These are phyloP conservation scores for Cottus gobio DNA, from an alignment of 2,113 vertebrate genomes.

Conservation along the genomic window DNA sequence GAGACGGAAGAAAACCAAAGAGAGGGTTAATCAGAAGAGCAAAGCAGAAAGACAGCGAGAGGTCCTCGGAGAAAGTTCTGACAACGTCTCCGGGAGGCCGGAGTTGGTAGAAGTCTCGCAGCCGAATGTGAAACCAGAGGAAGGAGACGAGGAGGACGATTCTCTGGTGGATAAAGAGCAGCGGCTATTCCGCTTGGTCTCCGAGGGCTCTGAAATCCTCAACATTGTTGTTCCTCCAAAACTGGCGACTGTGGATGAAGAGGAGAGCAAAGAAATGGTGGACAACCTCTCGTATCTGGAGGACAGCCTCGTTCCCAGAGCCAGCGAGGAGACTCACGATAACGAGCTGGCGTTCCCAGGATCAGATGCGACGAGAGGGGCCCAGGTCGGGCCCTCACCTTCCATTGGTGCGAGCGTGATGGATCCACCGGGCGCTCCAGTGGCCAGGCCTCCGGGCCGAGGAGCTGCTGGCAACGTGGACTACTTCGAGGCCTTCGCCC, in stretches of 20 bases:
- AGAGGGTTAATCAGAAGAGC: conserved; percentile 66
- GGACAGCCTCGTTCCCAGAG: conserved; percentile 80
- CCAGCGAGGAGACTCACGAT: conserved; percentile 44
- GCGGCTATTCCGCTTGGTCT: conserved; percentile 89
- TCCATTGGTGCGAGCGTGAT: neutral
- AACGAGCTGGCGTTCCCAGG: conserved; percentile 23
- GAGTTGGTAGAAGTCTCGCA: conserved; percentile 78
- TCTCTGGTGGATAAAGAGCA: conserved; percentile 80
- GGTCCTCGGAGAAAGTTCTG: conserved; percentile 41
- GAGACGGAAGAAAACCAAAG: conserved; percentile 79
- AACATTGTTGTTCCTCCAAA: conserved; percentile 90
- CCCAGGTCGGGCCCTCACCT: neutral
- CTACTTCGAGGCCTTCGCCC: conserved; percentile 92
- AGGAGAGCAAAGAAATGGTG: conserved; percentile 88
- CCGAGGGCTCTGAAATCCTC: conserved; percentile 93
- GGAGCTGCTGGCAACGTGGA: conserved; percentile 79
- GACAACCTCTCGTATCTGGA: conserved; percentile 91
- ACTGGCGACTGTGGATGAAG: conserved; percentile 88
- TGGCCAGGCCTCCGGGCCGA: conserved; percentile 45
- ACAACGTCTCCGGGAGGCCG: conserved; percentile 63
- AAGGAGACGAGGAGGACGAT: conserved; percentile 48
- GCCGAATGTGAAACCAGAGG: conserved; percentile 71
- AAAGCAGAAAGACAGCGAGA: conserved; percentile 30
- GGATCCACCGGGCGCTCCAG: conserved; percentile 69
- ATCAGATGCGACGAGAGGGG: neutral